Percentiles rank a stretch among this genome's conserved stretches.
These are phyloP conservation scores for Rapana venosa DNA, from an alignment of 2,888 invertebrate species.

Conservation along the genomic window DNA sequence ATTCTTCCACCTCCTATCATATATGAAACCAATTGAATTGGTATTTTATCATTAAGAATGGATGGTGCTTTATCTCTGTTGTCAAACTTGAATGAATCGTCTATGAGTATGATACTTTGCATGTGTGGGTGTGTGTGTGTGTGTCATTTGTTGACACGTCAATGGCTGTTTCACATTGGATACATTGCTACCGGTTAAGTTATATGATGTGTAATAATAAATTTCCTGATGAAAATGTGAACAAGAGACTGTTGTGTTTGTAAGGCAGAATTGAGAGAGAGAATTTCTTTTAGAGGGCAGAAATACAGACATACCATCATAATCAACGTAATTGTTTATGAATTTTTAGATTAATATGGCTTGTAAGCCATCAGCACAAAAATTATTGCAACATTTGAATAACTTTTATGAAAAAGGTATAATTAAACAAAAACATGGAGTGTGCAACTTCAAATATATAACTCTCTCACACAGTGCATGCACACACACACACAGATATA, in stretches of 20 bases:
- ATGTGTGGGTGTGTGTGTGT: background rate
- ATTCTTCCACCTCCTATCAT: background rate
- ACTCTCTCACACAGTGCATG: background rate
- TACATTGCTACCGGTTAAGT: background rate
- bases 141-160: background rate
- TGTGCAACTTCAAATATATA: background rate
- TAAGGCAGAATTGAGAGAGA: background rate
- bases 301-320: background rate
- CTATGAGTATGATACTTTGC: background rate
- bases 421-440: background rate
- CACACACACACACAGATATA: background rate
- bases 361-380: background rate
- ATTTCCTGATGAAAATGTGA: too few relatives aligned
- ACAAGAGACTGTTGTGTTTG: too few relatives aligned
- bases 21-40: background rate
- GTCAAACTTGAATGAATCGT: background rate
- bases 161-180: background rate
- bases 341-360: background rate
- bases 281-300: background rate
- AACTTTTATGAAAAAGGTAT: too few relatives aligned
- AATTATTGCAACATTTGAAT: too few relatives aligned
- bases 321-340: too few relatives aligned
- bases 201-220: constrained; percentile 11
- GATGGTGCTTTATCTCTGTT: background rate
- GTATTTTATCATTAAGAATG: background rate